These are phyloP conservation scores for Threskiornis aethiopicus DNA, from an alignment of 2,797 vertebrate species.

Conservation along the genomic window DNA sequence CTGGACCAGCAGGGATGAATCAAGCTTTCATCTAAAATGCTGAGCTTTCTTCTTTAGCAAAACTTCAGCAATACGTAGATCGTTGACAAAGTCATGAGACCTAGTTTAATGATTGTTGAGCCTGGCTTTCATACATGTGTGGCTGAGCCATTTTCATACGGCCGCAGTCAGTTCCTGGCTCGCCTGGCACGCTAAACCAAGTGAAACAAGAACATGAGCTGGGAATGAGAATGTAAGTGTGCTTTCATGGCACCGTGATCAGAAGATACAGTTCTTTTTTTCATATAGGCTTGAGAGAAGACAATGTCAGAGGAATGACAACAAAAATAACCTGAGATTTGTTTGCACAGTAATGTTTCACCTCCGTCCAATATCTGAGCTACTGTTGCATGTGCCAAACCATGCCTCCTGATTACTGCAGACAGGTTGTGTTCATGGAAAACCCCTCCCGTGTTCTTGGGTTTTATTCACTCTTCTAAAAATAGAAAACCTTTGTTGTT, in stretches of 20 bases:
- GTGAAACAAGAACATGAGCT: background rate
- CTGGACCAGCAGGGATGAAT: background rate
- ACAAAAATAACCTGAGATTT: background rate
- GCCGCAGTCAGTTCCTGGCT: background rate
- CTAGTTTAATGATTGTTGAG: background rate
- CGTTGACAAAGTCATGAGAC: background rate
- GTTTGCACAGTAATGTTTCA: background rate
- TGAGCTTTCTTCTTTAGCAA: background rate
- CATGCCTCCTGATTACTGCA: background rate
- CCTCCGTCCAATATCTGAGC: background rate
- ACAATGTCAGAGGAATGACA: background rate
- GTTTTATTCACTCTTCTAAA: constrained; percentile 23
- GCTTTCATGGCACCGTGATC: constrained; percentile 31
- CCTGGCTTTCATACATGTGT: background rate
- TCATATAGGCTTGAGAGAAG: background rate
- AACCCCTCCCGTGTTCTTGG: background rate
- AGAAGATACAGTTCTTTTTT: background rate
- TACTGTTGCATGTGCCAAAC: background rate
- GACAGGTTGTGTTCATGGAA: background rate
- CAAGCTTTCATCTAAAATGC: background rate
- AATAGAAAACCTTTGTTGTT: background rate
- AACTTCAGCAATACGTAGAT: background rate
- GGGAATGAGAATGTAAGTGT: constrained; percentile 20
- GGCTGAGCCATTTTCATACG: background rate
- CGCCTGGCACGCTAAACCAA: background rate